Conservation (phyloP, 2,888 invertebrate species). For the Apoderus coryli region DNA sequence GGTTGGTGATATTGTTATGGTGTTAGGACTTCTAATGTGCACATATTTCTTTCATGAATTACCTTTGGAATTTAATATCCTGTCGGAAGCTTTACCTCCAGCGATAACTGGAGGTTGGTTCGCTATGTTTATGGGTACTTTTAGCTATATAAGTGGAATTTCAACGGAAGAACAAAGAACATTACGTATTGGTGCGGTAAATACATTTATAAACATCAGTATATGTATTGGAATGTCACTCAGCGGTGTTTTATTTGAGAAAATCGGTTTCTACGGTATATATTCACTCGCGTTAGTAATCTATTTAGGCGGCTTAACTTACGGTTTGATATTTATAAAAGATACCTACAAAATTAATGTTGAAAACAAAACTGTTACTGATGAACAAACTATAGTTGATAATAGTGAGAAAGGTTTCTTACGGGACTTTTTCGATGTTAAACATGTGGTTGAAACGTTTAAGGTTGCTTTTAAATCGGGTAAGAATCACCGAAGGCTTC, state of each 20-base stretch:
- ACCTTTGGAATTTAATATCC: constrained; percentile 38
- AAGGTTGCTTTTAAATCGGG: constrained; percentile 37
- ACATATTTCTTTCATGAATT: constrained; percentile 40
- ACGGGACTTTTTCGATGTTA: constrained; percentile 30
- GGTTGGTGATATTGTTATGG: constrained; percentile 37
- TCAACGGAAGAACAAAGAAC: constrained; percentile 41
- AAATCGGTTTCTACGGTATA: constrained; percentile 38
- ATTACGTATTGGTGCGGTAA: constrained; percentile 42
- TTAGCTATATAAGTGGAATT: constrained; percentile 46
- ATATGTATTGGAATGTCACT: constrained; percentile 35
- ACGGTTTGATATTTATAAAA: constrained; percentile 32
- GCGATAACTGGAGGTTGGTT: constrained; percentile 39
- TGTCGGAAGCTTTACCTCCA: constrained; percentile 38
- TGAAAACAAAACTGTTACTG: constrained; percentile 5
- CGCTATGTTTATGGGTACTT: constrained; percentile 40
- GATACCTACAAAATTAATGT: constrained; percentile 14
- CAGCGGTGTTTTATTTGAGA: constrained; percentile 37
- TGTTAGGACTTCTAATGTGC: constrained; percentile 37
- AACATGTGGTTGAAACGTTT: constrained; percentile 37
- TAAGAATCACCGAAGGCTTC: constrained; percentile 29
- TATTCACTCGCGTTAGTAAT: constrained; percentile 33
- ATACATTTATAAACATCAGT: constrained; percentile 32
- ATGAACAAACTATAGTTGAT: constrained; percentile 5
- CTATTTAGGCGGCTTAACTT: constrained; percentile 34
- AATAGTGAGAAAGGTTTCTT: constrained; percentile 13